These are phyloP conservation scores for Leptinotarsa peninsularis DNA, from an alignment of 2,888 invertebrate genomes.

Conservation along the genomic window DNA sequence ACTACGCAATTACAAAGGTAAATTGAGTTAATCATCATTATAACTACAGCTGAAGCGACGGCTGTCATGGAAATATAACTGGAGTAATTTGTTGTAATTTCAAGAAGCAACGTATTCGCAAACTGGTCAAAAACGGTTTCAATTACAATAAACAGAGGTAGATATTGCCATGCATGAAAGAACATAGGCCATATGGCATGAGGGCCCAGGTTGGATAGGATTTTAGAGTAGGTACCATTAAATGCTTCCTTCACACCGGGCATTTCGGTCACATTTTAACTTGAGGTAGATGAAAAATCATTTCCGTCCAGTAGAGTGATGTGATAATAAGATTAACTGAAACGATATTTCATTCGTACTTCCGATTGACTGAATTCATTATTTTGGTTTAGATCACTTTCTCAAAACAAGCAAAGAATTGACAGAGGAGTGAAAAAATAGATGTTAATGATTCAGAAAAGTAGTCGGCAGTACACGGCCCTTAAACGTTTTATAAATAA, in stretches of 20 bases:
- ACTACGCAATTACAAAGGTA: slow-evolving; percentile 14
- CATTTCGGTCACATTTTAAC: neutral
- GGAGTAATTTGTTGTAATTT: slow-evolving; percentile 15
- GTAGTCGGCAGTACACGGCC: too few relatives aligned
- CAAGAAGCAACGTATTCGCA: neutral
- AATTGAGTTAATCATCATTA: slow-evolving; percentile 4
- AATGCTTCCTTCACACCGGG: neutral
- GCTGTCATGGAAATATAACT: slow-evolving; percentile 13
- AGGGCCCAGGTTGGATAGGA: neutral
- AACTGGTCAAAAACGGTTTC: neutral
- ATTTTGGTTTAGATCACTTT: too few relatives aligned
- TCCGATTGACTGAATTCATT: too few relatives aligned
- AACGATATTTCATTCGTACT: too few relatives aligned
- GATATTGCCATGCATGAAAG: neutral
- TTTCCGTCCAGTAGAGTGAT: too few relatives aligned
- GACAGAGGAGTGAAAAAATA: too few relatives aligned
- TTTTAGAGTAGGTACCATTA: neutral
- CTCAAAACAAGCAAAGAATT: too few relatives aligned
- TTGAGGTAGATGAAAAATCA: too few relatives aligned
- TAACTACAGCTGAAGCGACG: neutral
- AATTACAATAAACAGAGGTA: neutral
- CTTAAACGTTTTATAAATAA: too few relatives aligned
- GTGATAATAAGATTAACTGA: too few relatives aligned
- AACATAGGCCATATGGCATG: neutral
- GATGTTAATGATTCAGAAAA: too few relatives aligned